These are phyloP conservation scores for Bos indicus DNA, from an alignment of 2,113 vertebrate genomes.

Conservation along the genomic window DNA sequence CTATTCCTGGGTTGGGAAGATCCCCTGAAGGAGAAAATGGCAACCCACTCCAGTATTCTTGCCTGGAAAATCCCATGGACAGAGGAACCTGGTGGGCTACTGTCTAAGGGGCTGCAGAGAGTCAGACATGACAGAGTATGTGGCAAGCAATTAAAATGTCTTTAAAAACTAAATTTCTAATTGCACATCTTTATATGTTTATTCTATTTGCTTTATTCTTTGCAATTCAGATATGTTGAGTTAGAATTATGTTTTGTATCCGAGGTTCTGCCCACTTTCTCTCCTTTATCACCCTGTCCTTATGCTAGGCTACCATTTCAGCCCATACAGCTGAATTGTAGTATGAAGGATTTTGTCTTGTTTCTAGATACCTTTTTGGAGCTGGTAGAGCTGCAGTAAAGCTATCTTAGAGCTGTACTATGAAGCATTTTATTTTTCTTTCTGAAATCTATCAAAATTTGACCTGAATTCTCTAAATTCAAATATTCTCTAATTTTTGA, in stretches of 20 bases:
- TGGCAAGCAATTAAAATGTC: neutral
- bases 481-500: neutral
- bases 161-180: neutral
- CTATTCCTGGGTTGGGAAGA: neutral
- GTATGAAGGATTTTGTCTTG: neutral
- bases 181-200: neutral
- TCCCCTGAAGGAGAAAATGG: neutral
- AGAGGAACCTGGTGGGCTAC: neutral
- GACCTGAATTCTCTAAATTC: neutral
- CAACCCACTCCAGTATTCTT: neutral
- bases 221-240: neutral
- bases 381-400: neutral
- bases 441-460: slow-evolving; percentile 16
- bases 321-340: neutral
- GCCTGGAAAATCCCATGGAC: neutral
- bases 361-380: neutral
- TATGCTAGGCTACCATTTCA: neutral
- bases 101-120: neutral
- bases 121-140: neutral
- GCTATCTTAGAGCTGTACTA: neutral
- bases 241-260: neutral
- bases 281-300: neutral
- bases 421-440: neutral
- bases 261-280: neutral
- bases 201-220: neutral